phyloP scores from a whole-genome alignment of 2,113 vertebrate genomes.

The Charadrius vociferus region DNA sequence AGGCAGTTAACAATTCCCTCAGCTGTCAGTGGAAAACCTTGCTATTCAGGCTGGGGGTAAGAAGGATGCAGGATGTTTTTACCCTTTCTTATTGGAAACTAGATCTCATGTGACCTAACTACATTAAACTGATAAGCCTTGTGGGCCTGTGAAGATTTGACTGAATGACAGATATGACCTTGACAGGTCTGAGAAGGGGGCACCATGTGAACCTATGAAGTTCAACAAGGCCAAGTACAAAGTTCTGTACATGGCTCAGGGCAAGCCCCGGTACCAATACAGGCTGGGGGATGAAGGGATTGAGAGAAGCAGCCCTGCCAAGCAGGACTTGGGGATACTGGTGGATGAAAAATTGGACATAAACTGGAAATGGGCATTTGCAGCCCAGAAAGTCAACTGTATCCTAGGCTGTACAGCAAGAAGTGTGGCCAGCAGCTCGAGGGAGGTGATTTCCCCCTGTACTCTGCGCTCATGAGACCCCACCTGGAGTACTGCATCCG shows the following conservation, averaged over 20 bases:
- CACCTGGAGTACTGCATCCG: neutral
- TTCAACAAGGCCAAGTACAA: neutral
- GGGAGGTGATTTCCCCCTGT: neutral
- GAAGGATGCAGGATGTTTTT: neutral
- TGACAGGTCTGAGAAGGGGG: neutral
- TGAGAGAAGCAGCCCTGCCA: fast-evolving
- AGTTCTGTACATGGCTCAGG: neutral
- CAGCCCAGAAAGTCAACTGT: neutral
- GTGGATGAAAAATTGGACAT: neutral
- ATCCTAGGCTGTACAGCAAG: neutral
- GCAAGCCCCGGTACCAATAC: neutral
- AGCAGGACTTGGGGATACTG: neutral
- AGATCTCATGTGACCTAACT: neutral
- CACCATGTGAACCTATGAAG: neutral
- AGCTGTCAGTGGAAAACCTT: neutral
- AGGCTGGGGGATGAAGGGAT: neutral
- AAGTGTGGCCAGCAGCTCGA: neutral
- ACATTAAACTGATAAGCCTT: neutral
- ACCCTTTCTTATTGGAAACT: neutral
- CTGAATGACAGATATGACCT: neutral
- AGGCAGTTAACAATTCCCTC: neutral
- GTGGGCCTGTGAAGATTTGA: neutral
- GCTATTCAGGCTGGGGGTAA: neutral
- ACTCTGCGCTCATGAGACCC: neutral
- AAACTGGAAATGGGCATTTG: neutral